Evolutionary conservation across 1,140 invertebrate species (phyloP).

Genomic region (Trichonephila clavata): DNA sequence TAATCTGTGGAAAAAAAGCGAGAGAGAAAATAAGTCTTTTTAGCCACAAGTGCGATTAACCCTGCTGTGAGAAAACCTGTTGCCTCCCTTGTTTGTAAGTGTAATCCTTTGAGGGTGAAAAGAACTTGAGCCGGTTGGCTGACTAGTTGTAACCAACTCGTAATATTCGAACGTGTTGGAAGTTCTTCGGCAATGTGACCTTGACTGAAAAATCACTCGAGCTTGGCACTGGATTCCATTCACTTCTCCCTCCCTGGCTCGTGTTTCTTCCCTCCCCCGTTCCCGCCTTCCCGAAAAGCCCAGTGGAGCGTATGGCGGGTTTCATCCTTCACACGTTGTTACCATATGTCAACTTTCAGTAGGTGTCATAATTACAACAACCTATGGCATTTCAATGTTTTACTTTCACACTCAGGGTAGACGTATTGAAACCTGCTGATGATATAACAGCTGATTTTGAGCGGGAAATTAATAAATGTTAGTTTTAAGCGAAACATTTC

Average conservation of each 20-base stretch:
- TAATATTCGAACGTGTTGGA: neutral
- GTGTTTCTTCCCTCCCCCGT: neutral
- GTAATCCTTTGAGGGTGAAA: slow-evolving; percentile 23
- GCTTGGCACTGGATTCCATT: slow-evolving; percentile 59
- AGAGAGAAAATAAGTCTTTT: neutral
- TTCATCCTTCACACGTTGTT: slow-evolving; percentile 35
- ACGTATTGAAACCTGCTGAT: neutral
- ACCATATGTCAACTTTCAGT: slow-evolving; percentile 21
- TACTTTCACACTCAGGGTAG: neutral
- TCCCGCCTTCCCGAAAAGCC: neutral
- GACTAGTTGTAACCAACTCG: neutral
- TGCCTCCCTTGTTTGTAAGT: neutral
- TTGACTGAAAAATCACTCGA: slow-evolving; percentile 63
- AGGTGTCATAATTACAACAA: slow-evolving; percentile 17
- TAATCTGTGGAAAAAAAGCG: neutral
- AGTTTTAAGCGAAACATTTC: neutral
- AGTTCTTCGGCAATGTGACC: slow-evolving; percentile 46
- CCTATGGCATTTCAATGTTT: slow-evolving; percentile 23
- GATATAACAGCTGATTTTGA: neutral
- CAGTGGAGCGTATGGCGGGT: neutral
- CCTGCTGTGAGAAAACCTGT: slow-evolving; percentile 58
- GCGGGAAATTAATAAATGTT: neutral
- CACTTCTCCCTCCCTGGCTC: neutral
- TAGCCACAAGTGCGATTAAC: slow-evolving; percentile 2
- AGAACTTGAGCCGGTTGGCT: neutral